Conservation (phyloP, 2,888 invertebrate genomes). For the Baronia brevicornis region DNA sequence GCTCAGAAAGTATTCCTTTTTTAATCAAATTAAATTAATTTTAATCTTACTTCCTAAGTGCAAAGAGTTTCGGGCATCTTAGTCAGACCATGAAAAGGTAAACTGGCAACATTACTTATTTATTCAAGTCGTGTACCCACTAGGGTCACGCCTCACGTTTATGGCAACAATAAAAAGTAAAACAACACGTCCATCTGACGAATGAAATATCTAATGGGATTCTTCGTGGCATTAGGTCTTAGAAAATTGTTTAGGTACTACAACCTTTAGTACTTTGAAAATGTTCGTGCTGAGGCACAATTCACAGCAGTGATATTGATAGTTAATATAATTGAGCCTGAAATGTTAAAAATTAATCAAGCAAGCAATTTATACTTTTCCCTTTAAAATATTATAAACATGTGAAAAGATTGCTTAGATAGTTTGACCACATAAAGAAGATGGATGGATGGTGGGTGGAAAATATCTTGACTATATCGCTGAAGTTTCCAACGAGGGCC, state of each 20-base stretch:
- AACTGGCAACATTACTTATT: slow-evolving; percentile 34
- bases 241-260: slow-evolving; percentile 21
- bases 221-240: slow-evolving; percentile 24
- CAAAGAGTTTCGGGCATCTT: slow-evolving; percentile 1
- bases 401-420: too few relatives aligned
- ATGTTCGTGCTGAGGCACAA: too few relatives aligned
- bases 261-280: neutral
- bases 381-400: too few relatives aligned
- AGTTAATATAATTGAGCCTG: too few relatives aligned
- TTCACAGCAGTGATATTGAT: neutral
- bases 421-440: too few relatives aligned
- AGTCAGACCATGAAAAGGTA: slow-evolving; percentile 4
- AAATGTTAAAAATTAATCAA: too few relatives aligned
- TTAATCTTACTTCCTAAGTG: slow-evolving; percentile 1
- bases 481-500: too few relatives aligned
- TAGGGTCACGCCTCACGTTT: slow-evolving; percentile 47
- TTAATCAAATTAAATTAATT: neutral
- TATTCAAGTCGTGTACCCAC: slow-evolving; percentile 37
- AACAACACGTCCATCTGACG: slow-evolving; percentile 59
- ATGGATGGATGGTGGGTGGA: too few relatives aligned
- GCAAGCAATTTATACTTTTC: too few relatives aligned
- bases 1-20: neutral
- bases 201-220: slow-evolving; percentile 58
- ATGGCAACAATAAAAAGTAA: slow-evolving; percentile 60
- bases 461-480: too few relatives aligned